Evolutionary conservation across 2,113 vertebrate genomes (phyloP), one percentile per base, ranked within the genome.

Genomic region (Etheostoma spectabile): DNA sequence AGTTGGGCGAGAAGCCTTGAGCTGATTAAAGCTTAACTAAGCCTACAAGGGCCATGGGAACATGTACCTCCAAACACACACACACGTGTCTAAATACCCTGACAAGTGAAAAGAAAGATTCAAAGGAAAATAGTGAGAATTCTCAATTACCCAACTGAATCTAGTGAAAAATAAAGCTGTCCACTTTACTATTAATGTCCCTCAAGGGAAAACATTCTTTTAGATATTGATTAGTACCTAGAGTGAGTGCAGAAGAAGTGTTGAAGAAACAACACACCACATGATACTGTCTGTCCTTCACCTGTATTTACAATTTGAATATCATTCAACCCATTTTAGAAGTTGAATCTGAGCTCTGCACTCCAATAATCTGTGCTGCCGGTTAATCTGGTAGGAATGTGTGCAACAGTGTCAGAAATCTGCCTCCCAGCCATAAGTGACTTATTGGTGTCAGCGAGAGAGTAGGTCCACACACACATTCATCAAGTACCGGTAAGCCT

Each of bases 21-120:
- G 89, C 93, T 87, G 92, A 94, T 94, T 93, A 94, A 91, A 91
- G 60, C 80, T 82, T 78, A 88, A 84, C 82, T 91, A 84, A 89
- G 80, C 77, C 82, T 78, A 21, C 71, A 71, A 74, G 59, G 53
- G 45, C 84, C 75, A 78, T 78, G 86, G 80, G 88, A 92, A 86
- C 79, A 66, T 65, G 48, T 12, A 33, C 56, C 71, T 79, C 59
- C 74, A 80, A 55, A 88, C 76, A 75, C 79, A 75, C 67, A 82
- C 60, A 70, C 30, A 30, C 27, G 12, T n/a, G 4, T 16, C 19
- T 24, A 55, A 64, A 69, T n/a, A 81, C 30, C 19, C 45, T 27
- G 35, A 85, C 51, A 72, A 70, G 14, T 70, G 45, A 75, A 83
- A 76, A 68, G 4, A 74, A 69, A 68, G 42, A 19, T 48, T 61